Evolutionary conservation across 2,113 vertebrate genomes (phyloP), one percentile per base, ranked within the genome.

Genomic region (Progne subis): DNA sequence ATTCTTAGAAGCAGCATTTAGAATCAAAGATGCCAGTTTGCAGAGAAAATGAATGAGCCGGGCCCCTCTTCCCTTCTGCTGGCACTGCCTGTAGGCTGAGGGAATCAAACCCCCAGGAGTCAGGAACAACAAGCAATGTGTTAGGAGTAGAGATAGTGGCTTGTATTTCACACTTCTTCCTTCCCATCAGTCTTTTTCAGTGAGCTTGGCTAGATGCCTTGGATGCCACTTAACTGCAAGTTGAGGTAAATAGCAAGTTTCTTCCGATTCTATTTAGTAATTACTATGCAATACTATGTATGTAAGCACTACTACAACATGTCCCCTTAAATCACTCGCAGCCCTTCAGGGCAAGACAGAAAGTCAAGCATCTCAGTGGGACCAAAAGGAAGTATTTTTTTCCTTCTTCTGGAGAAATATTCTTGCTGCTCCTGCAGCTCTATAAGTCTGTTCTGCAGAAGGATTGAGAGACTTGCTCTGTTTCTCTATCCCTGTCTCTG

Each of bases 131-230:
- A 78, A 94, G 37, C 56, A 88, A 72, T 53, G 69, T 95, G 81
- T 84, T 86, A 84, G 57, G 53, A 84, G 34, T 34, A 72, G 57
- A 70, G 55, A 75, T 0, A 1, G 41, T 56, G 28, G 69, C 37
- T 95, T 8, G 1, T 64, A 46, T 92, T 95, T 96, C 84, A 86
- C 77, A 49, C 59, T 56, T 92, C 50, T 60, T 93, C 57, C 63
- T 88, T 80, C 69, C 24, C 68, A 88, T 52, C 68, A 80, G 72
- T 50, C 76, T 79, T 91, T 94, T 96, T 83, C 65, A 80, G 46
- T 21, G 5, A 29, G 90, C 91, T 92, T 95, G 95, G 92, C 96
- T 87, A 78, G 56, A 76, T 64, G 86, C 81, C 94, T 71, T 96
- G 63, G 82, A 85, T 3, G 25, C 39, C 3, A 21, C 90, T 92